These are phyloP conservation scores for Setipinna tenuifilis DNA, from an alignment of 2,797 vertebrate genomes.

Conservation along the genomic window DNA sequence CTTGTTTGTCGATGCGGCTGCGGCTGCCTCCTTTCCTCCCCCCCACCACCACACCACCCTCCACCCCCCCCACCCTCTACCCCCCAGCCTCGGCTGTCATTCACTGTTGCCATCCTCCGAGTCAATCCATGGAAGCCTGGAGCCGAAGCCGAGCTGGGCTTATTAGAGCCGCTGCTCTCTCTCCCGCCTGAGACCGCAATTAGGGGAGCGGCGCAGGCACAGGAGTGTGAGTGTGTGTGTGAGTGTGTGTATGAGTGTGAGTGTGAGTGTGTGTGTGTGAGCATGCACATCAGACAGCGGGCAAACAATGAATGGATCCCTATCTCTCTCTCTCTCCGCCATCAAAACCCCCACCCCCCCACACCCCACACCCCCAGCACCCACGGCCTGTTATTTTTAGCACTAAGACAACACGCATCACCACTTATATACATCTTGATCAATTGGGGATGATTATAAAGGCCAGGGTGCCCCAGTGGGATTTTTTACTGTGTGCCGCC, in stretches of 20 bases:
- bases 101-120: background rate
- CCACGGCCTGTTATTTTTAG: constrained; percentile 9
- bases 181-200: background rate
- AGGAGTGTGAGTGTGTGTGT: too few relatives aligned
- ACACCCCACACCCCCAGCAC: background rate
- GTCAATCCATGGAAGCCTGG: background rate
- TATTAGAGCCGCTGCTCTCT: background rate
- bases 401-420: background rate
- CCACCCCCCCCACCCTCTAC: background rate
- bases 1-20: constrained; percentile 6
- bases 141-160: background rate
- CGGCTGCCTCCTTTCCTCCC: background rate
- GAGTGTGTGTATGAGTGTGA: too few relatives aligned
- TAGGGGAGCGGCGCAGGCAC: background rate
- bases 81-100: background rate
- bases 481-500: background rate
- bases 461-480: constrained; percentile 4
- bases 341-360: background rate
- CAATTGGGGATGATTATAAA: constrained; percentile 19
- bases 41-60: background rate
- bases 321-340: background rate
- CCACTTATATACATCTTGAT: constrained; percentile 15
- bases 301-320: constrained; percentile 13
- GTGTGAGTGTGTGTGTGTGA: background rate
- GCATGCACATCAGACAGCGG: constrained; percentile 1